Evolutionary conservation across 37 sponge, comb jelly and placozoan genomes (phyloP).

Genomic region (Lycopodina hypogea): DNA sequence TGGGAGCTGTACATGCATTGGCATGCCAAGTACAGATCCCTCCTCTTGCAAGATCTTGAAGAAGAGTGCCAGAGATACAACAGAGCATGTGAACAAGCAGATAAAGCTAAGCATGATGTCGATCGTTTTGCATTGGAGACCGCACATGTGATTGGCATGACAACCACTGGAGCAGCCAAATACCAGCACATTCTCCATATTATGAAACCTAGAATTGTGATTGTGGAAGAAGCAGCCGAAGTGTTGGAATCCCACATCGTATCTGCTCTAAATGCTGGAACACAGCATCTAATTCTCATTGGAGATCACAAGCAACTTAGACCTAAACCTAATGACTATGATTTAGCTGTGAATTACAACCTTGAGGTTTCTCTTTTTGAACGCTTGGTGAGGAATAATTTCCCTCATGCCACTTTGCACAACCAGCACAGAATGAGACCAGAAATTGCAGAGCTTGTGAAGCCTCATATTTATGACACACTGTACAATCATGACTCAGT

Average conservation of each 20-base stretch:
- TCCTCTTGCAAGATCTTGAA: conserved; percentile 9
- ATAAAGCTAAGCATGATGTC: neutral
- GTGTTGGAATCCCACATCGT: conserved; percentile 90
- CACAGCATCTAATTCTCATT: conserved; percentile 90
- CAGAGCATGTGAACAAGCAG: conserved; percentile 6
- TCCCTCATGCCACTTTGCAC: conserved; percentile 73
- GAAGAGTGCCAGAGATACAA: conserved; percentile 26
- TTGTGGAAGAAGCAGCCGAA: conserved; percentile 96
- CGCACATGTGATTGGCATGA: conserved; percentile 83
- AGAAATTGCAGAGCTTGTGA: conserved; percentile 73
- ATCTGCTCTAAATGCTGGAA: conserved; percentile 64
- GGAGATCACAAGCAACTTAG: conserved; percentile 96
- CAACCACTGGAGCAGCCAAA: conserved; percentile 93
- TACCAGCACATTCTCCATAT: conserved; percentile 69
- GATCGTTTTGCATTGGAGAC: conserved; percentile 43
- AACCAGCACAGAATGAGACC: conserved; percentile 95
- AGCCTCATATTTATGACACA: conserved; percentile 65
- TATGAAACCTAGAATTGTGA: conserved; percentile 78
- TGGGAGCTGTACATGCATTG: conserved; percentile 73
- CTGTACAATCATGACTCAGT: conserved; percentile 68
- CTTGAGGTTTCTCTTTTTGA: conserved; percentile 90
- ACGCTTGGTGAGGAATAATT: conserved; percentile 56
- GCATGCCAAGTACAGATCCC: conserved; percentile 20
- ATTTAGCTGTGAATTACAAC: conserved; percentile 72
- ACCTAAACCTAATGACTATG: conserved; percentile 79